These are phyloP conservation scores for Erpornis zantholeuca DNA, from an alignment of 2,113 vertebrate genomes.

Conservation along the genomic window DNA sequence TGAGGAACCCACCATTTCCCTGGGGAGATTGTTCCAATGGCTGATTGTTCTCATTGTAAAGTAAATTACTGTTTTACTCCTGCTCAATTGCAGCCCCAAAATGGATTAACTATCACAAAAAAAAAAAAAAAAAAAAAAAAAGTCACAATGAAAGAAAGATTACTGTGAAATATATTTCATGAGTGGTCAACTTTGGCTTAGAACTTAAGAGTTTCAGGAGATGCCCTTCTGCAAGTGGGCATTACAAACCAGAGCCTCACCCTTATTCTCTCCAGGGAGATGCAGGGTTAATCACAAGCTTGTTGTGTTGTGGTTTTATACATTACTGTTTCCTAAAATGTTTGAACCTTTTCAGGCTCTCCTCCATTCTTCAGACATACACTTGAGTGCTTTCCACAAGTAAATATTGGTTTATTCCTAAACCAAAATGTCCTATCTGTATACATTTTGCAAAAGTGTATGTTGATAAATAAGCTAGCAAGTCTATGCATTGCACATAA, in stretches of 20 bases:
- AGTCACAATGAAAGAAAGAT: not conserved
- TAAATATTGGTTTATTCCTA: constrained; percentile 68
- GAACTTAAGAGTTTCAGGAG: not conserved
- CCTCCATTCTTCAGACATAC: not conserved
- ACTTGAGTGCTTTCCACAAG: constrained; percentile 13
- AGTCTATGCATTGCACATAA: constrained; percentile 58
- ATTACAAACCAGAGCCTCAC: not conserved
- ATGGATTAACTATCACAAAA: not conserved
- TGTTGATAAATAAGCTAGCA: constrained; percentile 74
- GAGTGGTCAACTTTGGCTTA: not conserved
- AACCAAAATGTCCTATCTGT: constrained; percentile 54
- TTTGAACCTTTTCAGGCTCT: not conserved
- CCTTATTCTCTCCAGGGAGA: not conserved
- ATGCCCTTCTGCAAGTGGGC: fast-evolving
- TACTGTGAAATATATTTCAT: not conserved
- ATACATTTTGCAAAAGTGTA: constrained; percentile 69
- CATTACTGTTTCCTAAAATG: not conserved
- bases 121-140: not conserved
- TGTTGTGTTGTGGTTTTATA: not conserved
- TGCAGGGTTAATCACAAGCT: not conserved
- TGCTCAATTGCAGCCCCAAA: not conserved
- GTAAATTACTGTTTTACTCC: not conserved
- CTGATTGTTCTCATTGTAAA: not conserved
- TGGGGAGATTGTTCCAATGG: not conserved
- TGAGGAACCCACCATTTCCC: not conserved